Percentiles rank a stretch among this genome's conserved stretches.
phyloP scores from a whole-genome alignment of 2,113 vertebrate species.

The Bolborhynchus lineola region DNA sequence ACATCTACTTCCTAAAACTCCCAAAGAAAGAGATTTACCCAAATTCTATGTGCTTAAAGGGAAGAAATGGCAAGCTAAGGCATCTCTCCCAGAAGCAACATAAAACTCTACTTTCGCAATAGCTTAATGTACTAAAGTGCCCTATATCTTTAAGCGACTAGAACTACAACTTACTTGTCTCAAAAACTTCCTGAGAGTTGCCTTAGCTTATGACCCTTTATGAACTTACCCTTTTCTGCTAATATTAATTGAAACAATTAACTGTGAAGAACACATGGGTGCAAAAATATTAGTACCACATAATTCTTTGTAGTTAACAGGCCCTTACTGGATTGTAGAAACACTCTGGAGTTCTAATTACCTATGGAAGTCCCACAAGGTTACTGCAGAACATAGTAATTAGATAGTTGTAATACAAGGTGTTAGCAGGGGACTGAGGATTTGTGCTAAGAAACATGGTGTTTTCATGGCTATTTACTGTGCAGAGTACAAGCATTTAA shows the following conservation, averaged over 20 bases:
- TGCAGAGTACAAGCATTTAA: constrained; percentile 60
- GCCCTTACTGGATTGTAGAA: constrained; percentile 73
- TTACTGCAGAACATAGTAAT: constrained; percentile 72
- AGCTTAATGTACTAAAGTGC: rapidly evolving
- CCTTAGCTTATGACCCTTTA: not conserved
- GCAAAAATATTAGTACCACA: constrained; percentile 65
- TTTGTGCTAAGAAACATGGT: constrained; percentile 70
- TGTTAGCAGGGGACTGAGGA: constrained; percentile 71
- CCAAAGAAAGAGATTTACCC: not conserved
- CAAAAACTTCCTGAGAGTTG: not conserved
- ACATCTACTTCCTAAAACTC: not conserved
- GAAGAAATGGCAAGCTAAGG: not conserved
- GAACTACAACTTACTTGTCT: not conserved
- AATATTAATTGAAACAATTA: constrained; percentile 80
- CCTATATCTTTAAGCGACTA: not conserved
- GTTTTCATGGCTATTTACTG: constrained; percentile 74
- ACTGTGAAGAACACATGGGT: constrained; percentile 59
- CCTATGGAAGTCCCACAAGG: constrained; percentile 74
- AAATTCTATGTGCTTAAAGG: not conserved
- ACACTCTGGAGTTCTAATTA: constrained; percentile 78
- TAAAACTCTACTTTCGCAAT: not conserved
- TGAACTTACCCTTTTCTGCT: constrained; percentile 54
- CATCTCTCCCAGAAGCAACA: not conserved
- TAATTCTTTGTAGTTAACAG: constrained; percentile 77
- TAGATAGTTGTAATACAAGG: constrained; percentile 72